Evolutionary conservation across 2,888 invertebrate species (phyloP).

Genomic region (Lycophotia porphyrea): DNA sequence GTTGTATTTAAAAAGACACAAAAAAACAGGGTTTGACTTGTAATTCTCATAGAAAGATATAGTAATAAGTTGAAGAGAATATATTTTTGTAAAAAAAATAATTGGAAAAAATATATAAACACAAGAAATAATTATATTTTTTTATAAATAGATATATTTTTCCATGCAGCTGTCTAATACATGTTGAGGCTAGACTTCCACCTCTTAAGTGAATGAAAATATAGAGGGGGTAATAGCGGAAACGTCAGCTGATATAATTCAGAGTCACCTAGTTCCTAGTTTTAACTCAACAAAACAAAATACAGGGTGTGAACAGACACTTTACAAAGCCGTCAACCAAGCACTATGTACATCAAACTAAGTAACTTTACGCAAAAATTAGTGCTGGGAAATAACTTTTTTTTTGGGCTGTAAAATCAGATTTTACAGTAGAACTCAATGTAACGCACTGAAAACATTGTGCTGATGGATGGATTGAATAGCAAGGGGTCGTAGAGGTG

Average conservation of each 20-base stretch:
- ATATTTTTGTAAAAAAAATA: conserved; percentile 74
- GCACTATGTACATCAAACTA: no score
- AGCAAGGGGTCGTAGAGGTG: no score
- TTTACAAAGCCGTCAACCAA: no score
- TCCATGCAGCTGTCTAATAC: conserved; percentile 34
- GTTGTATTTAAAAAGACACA: conserved; percentile 12
- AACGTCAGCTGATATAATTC: conserved; percentile 45
- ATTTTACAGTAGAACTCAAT: no score
- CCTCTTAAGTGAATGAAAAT: conserved; percentile 28
- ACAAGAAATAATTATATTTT: conserved; percentile 60
- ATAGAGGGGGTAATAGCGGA: conserved; percentile 5
- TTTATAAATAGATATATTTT: conserved; percentile 64
- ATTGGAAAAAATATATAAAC: conserved; percentile 52
- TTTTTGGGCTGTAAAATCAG: no score
- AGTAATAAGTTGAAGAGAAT: conserved; percentile 25
- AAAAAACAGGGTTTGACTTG: conserved; percentile 11
- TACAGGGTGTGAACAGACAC: no score
- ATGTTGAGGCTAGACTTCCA: conserved; percentile 35
- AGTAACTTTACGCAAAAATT: no score
- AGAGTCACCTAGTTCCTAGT: conserved; percentile 77
- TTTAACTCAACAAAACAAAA: conserved; percentile 26
- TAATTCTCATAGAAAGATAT: conserved; percentile 41
- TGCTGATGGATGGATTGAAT: no score
- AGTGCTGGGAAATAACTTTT: no score
- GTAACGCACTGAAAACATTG: no score